Evolutionary conservation across 2,113 vertebrate genomes (phyloP), one percentile per base, ranked within the genome.

Genomic region (Cebus imitator): DNA sequence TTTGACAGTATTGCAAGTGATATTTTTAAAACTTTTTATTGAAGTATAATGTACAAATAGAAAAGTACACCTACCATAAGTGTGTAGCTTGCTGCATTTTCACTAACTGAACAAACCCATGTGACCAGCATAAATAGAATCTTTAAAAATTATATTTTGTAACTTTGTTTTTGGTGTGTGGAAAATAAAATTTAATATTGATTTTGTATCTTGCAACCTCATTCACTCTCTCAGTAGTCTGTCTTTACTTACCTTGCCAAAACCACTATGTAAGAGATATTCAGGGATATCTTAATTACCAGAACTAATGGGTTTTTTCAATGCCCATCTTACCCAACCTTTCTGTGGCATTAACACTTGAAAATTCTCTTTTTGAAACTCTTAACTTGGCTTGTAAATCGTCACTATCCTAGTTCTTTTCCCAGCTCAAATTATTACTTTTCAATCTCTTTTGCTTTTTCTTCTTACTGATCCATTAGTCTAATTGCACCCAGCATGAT

Each of bases 321-420:
- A 25, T 50, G 48, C 32, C 57, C 35, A 78, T 81, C 37, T 76
- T 78, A 73, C 40, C 40, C 25, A 25, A 94, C 17, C 48, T 87
- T 37, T 96, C n/a, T 85, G 37, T 93, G 78, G 64, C 72, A 76
- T 30, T 96, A n/a, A 61, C 64, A 75, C 48, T 83, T 73, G 52
- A 88, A 80, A 57, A 75, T 57, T 70, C 43, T 8, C 18, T 82
- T 95, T 66, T 89, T 85, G 61, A 94, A 95, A 68, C 70, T 81
- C n/a, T 92, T 93, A 64, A 76, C 27, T 83, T 95, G 84, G 21
- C 76, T 95, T 89, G 16, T 94, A 94, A 86, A 55, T 82, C 17
- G 27, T 93, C 88, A 88, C 66, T 95, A 21, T 94, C 43, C 32
- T 70, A 43, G 40, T 91, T 89, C 72, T 86, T 91, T 88, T 87